Evolutionary conservation across 1,140 invertebrate genomes (phyloP), one percentile per base, ranked within the genome.

Genomic region (Ips nitidus): DNA sequence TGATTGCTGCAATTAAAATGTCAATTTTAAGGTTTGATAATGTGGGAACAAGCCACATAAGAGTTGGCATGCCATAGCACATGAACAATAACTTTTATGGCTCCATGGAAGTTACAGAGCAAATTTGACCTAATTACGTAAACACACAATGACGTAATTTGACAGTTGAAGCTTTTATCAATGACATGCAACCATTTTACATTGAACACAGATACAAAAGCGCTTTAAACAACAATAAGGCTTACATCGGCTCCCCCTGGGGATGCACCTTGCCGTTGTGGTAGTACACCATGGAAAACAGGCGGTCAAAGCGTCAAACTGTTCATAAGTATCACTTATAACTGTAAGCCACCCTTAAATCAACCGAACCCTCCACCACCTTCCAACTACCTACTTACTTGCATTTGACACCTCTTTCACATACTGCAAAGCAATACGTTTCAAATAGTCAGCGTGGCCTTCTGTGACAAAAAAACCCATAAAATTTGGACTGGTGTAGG

Each of bases 381-480:
- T 6, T n/a, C 7, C 37, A 2, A 55, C 37, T 41, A 67, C 57
- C 43, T 22, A 84, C 84, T 89, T 87, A 88, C 90, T 88, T 75
- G 88, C 82, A 76, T 87, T 87, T 58, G 88, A 86, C 8, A 93
- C 86, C 84, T 91, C 89, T 80, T 91, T 89, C 4, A 91, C 88
- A 83, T 90, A 93, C 75, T 90, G 86, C 71, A 89, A 82, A 39
- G 91, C 88, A 73, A 94, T 83, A 71, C 86, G 85, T 78, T 91
- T 92, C 36, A 94, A 81, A 79, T 89, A 88, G 70, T 90, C 88
- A 0, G 89, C 89, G 81, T 92, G 88, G 72, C 90, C 84, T 65
- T 94, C 89, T 58, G 88, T 88, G 3, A 94, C 87, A 82, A 94
- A 94, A 22, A 94, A 85, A 0, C 92, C 93, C 88, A 94, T 93